phyloP scores from a whole-genome alignment of 2,888 invertebrate genomes.

The Adelphocoris suturalis region DNA sequence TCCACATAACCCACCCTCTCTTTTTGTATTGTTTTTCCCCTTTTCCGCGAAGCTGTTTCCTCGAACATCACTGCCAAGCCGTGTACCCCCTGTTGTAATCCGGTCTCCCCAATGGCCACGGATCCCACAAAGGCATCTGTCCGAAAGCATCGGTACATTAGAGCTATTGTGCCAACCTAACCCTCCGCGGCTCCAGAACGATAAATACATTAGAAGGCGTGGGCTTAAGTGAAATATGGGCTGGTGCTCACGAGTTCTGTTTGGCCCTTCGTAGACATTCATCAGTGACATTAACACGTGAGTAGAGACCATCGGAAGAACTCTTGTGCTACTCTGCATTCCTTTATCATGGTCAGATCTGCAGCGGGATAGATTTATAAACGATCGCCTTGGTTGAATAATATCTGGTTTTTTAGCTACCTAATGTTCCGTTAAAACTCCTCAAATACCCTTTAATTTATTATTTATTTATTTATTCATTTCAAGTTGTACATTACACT shows the following conservation, averaged over 20 bases:
- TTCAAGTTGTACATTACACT: no score
- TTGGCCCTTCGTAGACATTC: constrained; percentile 57
- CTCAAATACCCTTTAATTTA: no score
- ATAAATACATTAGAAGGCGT: constrained; percentile 71
- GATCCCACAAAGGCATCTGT: constrained; percentile 59
- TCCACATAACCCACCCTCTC: neutral
- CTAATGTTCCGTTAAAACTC: no score
- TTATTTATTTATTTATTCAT: no score
- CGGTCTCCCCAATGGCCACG: neutral
- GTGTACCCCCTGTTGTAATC: constrained; percentile 38
- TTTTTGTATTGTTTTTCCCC: constrained; percentile 56
- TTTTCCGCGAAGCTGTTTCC: constrained; percentile 44
- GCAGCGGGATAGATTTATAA: no score
- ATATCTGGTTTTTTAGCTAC: no score
- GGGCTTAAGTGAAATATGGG: constrained; percentile 68
- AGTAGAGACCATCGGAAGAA: neutral
- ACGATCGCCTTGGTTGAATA: no score
- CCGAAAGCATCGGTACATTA: constrained; percentile 69
- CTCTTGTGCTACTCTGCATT: neutral
- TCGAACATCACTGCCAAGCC: constrained; percentile 48
- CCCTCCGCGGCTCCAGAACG: constrained; percentile 58
- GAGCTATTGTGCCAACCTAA: constrained; percentile 58
- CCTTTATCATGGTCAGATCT: neutral
- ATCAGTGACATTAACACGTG: constrained; percentile 62
- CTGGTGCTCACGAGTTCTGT: constrained; percentile 43